Base-by-base conservation (phyloP, 2,888 invertebrate genomes). In the Tinea pellionella region DNA sequence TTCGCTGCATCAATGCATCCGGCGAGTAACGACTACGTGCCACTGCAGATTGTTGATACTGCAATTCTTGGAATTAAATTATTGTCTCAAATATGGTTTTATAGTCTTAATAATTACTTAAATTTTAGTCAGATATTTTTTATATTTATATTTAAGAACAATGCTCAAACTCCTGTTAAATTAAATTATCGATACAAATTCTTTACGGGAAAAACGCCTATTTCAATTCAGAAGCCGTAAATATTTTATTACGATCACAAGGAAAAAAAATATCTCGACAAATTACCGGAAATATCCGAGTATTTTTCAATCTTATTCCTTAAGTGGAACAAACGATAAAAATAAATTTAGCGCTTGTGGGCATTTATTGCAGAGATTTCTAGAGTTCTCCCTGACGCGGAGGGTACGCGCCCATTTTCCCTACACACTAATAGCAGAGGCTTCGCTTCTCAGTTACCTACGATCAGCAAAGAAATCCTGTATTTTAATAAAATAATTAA, bases 271-370 rank as follows among this genome's bases (percentile, higher is more conserved):
- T 75, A 74, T 69, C 71, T 69, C 70, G 72, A 72, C 70, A 79
- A 81, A 83, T 81, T 81, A 80, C 73, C 68, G 74, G 70, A 78
- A 80, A 82, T 80, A 82, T 83, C 74, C 74, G 75, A 77, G 73
- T 75, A 78, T 77, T 84, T 84, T 83, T 80, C 84, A 85, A 82
- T 85, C 83, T 78, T 78, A 82, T 84, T 80, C 75, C 80, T 83
- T 85, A 83, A 86, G 86, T 87, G 84, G 79, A 78, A 77, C 75
- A 75, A 77, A 78, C 84, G 75, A 87, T 87, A 85, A 86, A 84
- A 81, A 78, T 81, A 81, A 82, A 85, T 84, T 82, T 76, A 76
- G 78, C 78, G 72, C 76, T 80, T 80, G 78, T 74, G 83, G 77
- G 78, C 74, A 80, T 83, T 84, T 86, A 85, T 82, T 74, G 75